Base-by-base conservation (phyloP, 2,797 vertebrate genomes). In the Argya squamiceps region DNA sequence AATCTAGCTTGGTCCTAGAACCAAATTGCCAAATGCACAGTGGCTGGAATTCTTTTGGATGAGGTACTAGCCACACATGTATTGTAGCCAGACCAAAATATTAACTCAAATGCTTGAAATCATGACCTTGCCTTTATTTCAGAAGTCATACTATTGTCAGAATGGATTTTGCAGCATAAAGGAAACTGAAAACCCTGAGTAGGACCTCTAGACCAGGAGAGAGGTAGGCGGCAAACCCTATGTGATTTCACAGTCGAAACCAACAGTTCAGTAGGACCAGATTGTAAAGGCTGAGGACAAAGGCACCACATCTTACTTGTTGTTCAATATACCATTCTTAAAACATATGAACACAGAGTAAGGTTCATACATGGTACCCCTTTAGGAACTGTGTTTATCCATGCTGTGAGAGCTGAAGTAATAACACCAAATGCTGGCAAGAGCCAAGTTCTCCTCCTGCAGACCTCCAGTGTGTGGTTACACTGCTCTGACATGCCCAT, bases 331-430 rank as follows among this genome's bases (percentile, higher is more conserved):
- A 41, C 15, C 9, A 56, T 26, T 58, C 60, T 69, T 50, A 58
- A 89, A 89, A 65, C 11, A 15, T 0, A 41, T 1, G 12, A 68
- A 82, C 12, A 36, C 52, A 17, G 20, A 76, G 18, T 15, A 65
- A 65, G 23, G 27, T 21, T 70, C 16, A 30, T 0, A 22, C 13
- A 3, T 0, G 1, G 11, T 10, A 43, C 2, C 5, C 32, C 1
- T 0, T 41, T 7, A 70, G 21, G 21, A 36, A 36, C 15, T 2
- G 9, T 27, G 41, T 50, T 89, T 39, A 67, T n/a, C 29, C 23
- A 44, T 15, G 27, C 46, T 70, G 10, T 11, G 32, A 88, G 37
- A 69, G 14, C 43, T 81, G 53, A 75, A 93, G 50, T 1, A 79
- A 43, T 17, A 82, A 59, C 7, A 82, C 6, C 70, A 69, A 81